Conservation (phyloP, 2,797 vertebrate genomes). For the Amazona ochrocephala region DNA sequence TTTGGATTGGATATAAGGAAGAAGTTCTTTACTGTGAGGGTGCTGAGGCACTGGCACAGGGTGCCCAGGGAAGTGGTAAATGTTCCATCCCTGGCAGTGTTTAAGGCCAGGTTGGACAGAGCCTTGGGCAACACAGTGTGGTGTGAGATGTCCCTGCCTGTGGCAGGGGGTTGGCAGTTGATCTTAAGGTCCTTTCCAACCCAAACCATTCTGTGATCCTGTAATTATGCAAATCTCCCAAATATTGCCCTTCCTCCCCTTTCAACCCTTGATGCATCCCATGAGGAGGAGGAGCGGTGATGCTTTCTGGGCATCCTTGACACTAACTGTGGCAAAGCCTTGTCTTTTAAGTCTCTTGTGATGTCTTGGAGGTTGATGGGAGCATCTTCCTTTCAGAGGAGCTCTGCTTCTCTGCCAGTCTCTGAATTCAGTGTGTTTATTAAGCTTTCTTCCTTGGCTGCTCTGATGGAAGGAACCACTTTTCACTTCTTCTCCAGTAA, state of each 20-base stretch:
- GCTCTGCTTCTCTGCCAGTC: neutral
- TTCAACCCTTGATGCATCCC: neutral
- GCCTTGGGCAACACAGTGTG: no score
- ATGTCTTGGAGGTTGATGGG: neutral
- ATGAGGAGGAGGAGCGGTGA: neutral
- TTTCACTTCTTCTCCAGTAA: neutral
- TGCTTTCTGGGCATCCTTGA: neutral
- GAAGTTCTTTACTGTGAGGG: no score
- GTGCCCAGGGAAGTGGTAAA: no score
- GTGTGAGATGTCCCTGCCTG: no score
- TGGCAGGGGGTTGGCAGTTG: no score
- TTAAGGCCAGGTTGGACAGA: no score
- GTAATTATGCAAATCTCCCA: neutral
- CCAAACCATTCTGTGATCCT: neutral
- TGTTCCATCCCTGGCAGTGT: no score
- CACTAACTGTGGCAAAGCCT: rapidly evolving
- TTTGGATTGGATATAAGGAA: no score
- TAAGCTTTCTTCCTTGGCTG: neutral
- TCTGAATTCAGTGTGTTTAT: neutral
- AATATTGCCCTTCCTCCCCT: neutral
- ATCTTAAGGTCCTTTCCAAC: no score
- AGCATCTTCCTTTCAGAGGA: neutral
- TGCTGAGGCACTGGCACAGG: no score
- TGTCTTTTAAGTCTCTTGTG: neutral
- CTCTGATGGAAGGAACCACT: neutral